Base-by-base conservation (phyloP, 1,140 invertebrate species). In the Aphelenchoides besseyi region DNA sequence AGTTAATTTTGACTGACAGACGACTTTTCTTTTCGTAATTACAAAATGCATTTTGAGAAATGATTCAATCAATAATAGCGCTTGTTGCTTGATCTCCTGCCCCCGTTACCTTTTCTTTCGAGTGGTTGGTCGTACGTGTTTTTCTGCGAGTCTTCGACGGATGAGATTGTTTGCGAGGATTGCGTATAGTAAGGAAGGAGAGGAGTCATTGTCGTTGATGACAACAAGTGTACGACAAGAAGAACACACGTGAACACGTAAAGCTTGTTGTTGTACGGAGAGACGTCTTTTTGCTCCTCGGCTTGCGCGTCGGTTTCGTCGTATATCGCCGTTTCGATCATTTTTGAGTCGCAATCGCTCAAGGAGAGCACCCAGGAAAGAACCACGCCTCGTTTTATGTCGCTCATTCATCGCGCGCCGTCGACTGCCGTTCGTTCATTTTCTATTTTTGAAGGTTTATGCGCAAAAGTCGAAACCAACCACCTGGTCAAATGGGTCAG, bases 301-400 rank as follows among this genome's bases (percentile, higher is more conserved):
- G 41, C 41, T 23, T 48, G 41, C 41, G 12, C 41, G 41, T 23
- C 41, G 41, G 41, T 48, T 48, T 48, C 12, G 41, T 48, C 41
- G 41, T 48, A 23, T 48, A 48, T 48, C 41, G 41, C 41, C 41
- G 41, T 48, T 48, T 48, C 41, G 41, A 48, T 48, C 41, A 23
- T 48, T 48, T 48, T 48, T 23, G 41, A 48, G 41, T 48, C 41
- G 41, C 41, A n/a, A n/a, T n/a, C 41, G 41, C 41, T 48, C 41
- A 48, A 48, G 41, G 41, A 48, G 41, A 12, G 12, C 12, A 12
- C 41, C 41, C 12, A 48, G 41, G 41, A 48, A 48, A n/a, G n/a
- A n/a, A n/a, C n/a, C n/a, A n/a, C n/a, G n/a, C n/a, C n/a, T n/a
- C n/a, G n/a, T n/a, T n/a, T n/a, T n/a, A n/a, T n/a, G n/a, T n/a